Evolutionary conservation across 2,113 vertebrate species (phyloP), one percentile per base, ranked within the genome.

Genomic region (Machaerirhynchus nigripectus): DNA sequence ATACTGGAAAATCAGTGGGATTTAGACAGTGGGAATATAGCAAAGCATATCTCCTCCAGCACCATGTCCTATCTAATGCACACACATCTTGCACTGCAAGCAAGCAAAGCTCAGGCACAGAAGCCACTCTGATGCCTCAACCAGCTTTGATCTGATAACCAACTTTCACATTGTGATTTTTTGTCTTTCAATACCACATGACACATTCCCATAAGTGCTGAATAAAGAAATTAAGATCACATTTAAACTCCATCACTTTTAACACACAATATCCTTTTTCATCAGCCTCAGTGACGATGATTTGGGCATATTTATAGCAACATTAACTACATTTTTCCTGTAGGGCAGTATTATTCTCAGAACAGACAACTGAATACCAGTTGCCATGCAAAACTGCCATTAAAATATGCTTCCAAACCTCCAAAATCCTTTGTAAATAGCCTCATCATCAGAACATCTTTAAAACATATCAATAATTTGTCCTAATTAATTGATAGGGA

Each of bases 211-310:
- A 2, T 44, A 63, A 67, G 69, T 15, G 28, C 39, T 23, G 73
- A 95, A 46, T 2, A 61, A 39, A 24, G 63, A 74, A 88, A 74
- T 73, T 44, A 57, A 49, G 46, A 87, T 79, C 56, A 30, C 52
- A 75, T 81, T 94, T 94, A 44, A 89, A 76, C 40, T 75, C 49
- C 64, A 60, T 28, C 44, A 18, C 68, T 82, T 80, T 75, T 68
- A 94, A 64, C 44, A 78, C 28, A 84, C 83, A 89, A 63, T 68
- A 84, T 52, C 86, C 44, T 76, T 94, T 84, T 71, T 70, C 69
- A 68, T 56, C 84, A 95, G 69, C 33, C 52, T 87, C 69, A 22
- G 17, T 10, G 33, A 81, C 59, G 73, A 86, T 30, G 13, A 56
- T 68, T 91, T 56, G 56, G 69, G 53, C 15, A 7, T 71, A 87